These are phyloP conservation scores for Pelochelys cantorii DNA, from an alignment of 2,797 vertebrate genomes.

Conservation along the genomic window DNA sequence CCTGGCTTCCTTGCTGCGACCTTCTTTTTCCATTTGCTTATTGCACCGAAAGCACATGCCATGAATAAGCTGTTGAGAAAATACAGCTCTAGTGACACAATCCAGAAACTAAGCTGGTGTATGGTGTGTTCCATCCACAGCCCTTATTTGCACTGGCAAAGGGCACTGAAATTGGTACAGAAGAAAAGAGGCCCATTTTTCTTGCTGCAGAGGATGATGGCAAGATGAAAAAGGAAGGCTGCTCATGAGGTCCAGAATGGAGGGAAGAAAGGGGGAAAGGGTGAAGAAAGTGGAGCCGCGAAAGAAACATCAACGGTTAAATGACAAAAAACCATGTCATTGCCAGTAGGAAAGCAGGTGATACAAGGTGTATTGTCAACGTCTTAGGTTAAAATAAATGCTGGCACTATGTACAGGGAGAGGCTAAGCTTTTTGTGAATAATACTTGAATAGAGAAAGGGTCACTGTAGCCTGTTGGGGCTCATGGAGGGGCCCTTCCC, in stretches of 20 bases:
- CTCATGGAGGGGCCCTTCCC: no score
- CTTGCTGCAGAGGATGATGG: conserved; percentile 60
- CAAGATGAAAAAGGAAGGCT: conserved; percentile 53
- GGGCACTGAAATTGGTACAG: conserved; percentile 65
- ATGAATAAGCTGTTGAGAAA: conserved; percentile 76
- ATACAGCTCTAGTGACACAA: conserved; percentile 70
- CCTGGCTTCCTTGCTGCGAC: conserved; percentile 71
- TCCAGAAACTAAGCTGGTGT: conserved; percentile 67
- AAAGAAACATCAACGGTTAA: conserved; percentile 24
- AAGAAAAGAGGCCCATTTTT: conserved; percentile 63
- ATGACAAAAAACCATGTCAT: background rate
- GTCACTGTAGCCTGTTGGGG: background rate
- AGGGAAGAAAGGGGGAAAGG: conserved; percentile 29
- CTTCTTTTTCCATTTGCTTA: conserved; percentile 74
- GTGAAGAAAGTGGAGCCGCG: conserved; percentile 39
- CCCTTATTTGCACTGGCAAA: conserved; percentile 73
- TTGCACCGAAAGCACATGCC: conserved; percentile 67
- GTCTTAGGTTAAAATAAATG: conserved; percentile 62
- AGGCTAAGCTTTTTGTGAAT: conserved; percentile 60
- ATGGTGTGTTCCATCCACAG: conserved; percentile 62
- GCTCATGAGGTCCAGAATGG: conserved; percentile 8
- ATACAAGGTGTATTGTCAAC: conserved; percentile 55
- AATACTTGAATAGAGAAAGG: conserved; percentile 60
- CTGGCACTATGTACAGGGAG: conserved; percentile 53
- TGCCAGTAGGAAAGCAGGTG: conserved; percentile 59